phyloP scores from a whole-genome alignment of 1,140 invertebrate genomes.

The Rhopalosiphum padi region DNA sequence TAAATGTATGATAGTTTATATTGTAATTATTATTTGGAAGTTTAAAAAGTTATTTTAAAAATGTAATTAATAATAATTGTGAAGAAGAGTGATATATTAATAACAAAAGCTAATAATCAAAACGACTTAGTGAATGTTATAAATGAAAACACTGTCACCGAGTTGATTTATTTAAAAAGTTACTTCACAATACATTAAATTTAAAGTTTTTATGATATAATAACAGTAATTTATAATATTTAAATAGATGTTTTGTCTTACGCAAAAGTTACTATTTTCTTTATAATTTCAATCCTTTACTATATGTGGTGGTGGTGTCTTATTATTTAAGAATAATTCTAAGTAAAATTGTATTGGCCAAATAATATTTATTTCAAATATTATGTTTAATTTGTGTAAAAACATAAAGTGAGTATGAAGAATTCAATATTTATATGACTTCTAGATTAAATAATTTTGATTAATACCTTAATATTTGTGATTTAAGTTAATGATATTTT shows the following conservation, averaged over 20 bases:
- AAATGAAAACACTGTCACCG: conserved; percentile 20
- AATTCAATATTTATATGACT: not conserved
- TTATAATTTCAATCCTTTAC: not conserved
- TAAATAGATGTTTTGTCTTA: not conserved
- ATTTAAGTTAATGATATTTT: no score
- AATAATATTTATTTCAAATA: not conserved
- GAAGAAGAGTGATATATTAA: conserved; percentile 6
- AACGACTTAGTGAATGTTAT: not conserved
- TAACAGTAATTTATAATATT: conserved; percentile 40
- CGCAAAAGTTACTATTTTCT: not conserved
- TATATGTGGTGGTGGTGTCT: not conserved
- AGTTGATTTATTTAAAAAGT: conserved; percentile 47
- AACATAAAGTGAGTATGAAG: not conserved
- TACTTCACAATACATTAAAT: not conserved
- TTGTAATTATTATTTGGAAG: not conserved
- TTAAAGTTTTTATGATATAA: conserved; percentile 12
- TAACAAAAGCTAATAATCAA: conserved; percentile 35
- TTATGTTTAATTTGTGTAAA: not conserved
- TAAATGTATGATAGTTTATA: not conserved
- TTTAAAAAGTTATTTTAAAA: not conserved
- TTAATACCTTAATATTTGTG: no score
- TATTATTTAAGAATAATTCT: no score
- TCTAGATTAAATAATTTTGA: no score
- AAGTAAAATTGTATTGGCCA: not conserved
- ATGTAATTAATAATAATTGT: conserved; percentile 32